These are phyloP conservation scores for Rhopilema esculentum DNA, from an alignment of 30 jellyfish, hydroid and myxozoan species.

Conservation along the genomic window DNA sequence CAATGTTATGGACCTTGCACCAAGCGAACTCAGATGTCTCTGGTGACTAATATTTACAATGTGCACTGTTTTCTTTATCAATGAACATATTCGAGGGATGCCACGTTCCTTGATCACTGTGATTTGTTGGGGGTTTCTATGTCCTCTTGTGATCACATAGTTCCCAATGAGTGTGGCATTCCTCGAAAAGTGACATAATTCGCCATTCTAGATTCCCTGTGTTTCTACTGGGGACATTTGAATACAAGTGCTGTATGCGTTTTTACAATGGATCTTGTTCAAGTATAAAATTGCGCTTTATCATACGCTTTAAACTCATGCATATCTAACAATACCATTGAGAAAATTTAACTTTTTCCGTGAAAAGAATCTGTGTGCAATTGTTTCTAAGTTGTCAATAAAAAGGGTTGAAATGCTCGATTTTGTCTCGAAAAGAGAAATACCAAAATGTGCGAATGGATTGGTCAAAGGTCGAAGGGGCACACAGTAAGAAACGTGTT, in stretches of 20 bases:
- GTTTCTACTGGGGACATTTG: not conserved
- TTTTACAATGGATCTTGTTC: not conserved
- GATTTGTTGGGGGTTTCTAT: not conserved
- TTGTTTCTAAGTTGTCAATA: not conserved
- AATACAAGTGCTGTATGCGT: not conserved
- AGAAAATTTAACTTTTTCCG: not conserved
- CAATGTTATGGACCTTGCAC: not conserved
- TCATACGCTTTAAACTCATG: not conserved
- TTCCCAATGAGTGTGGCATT: not conserved
- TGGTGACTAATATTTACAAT: not conserved
- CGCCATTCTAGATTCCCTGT: not conserved
- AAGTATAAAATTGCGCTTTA: not conserved
- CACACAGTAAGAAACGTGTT: not conserved
- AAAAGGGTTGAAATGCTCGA: not conserved
- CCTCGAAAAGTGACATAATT: not conserved
- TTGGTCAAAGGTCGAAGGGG: not conserved
- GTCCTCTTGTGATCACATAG: not conserved
- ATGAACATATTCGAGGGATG: not conserved
- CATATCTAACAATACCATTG: not conserved
- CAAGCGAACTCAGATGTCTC: not conserved
- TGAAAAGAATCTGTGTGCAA: not conserved
- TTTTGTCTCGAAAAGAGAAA: not conserved
- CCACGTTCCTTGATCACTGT: not conserved
- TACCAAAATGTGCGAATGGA: not conserved
- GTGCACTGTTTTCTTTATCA: not conserved